phyloP scores from a whole-genome alignment of 2,113 vertebrate species.

The Peucedramus taeniatus region DNA sequence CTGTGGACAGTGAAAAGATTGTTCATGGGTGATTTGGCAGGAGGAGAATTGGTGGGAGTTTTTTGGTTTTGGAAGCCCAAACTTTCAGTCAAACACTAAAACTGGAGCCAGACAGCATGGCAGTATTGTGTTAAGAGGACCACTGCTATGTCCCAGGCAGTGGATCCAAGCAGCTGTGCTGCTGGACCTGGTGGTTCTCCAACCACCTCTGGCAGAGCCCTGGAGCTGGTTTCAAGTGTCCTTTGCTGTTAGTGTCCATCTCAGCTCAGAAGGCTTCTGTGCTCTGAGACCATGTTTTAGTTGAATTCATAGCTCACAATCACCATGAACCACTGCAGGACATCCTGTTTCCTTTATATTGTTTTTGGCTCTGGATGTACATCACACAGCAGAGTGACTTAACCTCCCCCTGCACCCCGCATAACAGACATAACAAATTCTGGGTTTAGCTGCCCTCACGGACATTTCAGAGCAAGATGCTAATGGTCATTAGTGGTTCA shows the following conservation, averaged over 20 bases:
- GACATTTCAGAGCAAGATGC: background rate
- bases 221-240: background rate
- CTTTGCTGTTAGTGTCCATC: background rate
- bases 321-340: background rate
- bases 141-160: background rate
- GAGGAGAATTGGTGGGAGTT: too few relatives aligned
- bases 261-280: background rate
- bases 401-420: background rate
- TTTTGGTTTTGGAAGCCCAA: background rate
- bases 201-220: background rate
- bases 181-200: background rate
- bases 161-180: background rate
- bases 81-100: background rate
- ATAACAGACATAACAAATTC: background rate
- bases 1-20: background rate
- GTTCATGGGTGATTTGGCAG: accelerated
- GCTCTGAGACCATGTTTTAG: background rate
- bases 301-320: background rate
- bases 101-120: background rate
- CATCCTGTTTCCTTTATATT: background rate
- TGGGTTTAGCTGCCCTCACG: background rate
- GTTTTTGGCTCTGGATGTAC: background rate
- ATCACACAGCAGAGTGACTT: background rate
- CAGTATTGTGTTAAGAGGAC: background rate
- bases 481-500: background rate